Evolutionary conservation across 2,113 vertebrate genomes (phyloP).

Genomic region (Garra rufa): DNA sequence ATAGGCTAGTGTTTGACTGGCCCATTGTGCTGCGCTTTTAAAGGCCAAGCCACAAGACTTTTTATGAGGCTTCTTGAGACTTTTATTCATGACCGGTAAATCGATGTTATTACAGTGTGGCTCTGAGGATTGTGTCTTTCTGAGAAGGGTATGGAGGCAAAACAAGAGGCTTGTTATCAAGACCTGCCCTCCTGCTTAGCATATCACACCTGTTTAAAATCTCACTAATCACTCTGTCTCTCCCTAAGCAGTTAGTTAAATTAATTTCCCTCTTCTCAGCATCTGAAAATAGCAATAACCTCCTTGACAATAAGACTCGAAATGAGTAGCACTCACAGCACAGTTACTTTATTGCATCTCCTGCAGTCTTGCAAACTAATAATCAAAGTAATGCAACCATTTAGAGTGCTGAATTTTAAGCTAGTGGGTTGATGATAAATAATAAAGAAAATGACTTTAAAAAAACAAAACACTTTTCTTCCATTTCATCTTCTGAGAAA

Average conservation of each 20-base stretch:
- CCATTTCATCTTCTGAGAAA: too few relatives aligned
- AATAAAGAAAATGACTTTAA: too few relatives aligned
- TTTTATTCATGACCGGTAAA: slow-evolving; percentile 59
- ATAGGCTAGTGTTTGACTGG: slow-evolving; percentile 53
- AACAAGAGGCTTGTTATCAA: slow-evolving; percentile 64
- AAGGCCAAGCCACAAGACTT: slow-evolving; percentile 52
- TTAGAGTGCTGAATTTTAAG: not conserved
- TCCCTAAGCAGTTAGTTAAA: slow-evolving; percentile 61
- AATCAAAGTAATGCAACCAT: not conserved
- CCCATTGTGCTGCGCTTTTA: slow-evolving; percentile 61
- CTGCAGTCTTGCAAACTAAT: not conserved
- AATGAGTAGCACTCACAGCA: not conserved
- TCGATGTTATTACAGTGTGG: slow-evolving; percentile 62
- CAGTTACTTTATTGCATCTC: not conserved
- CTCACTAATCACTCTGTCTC: slow-evolving; percentile 41
- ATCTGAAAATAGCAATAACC: not conserved
- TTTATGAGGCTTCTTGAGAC: slow-evolving; percentile 57
- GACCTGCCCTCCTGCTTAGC: slow-evolving; percentile 56
- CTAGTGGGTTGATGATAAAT: too few relatives aligned
- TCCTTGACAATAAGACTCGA: not conserved
- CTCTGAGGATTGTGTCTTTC: slow-evolving; percentile 53
- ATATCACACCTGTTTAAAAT: slow-evolving; percentile 42
- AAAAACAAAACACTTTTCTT: too few relatives aligned
- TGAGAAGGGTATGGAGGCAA: slow-evolving; percentile 59
- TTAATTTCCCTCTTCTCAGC: slow-evolving; percentile 32